These are phyloP conservation scores for Leptothorax acervorum DNA, from an alignment of 2,888 invertebrate species.

Conservation along the genomic window DNA sequence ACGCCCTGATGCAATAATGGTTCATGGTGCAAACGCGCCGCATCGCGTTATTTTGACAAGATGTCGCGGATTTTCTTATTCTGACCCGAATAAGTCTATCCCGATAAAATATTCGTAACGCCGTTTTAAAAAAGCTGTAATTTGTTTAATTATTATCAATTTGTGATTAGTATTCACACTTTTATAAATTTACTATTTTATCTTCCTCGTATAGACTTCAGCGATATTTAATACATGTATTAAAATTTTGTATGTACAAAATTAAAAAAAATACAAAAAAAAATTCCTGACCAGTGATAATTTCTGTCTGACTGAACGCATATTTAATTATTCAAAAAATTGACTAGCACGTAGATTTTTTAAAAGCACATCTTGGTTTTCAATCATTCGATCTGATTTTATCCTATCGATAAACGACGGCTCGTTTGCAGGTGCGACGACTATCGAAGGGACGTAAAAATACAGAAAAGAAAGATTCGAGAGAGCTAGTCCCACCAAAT, in stretches of 20 bases:
- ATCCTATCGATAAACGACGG: background rate
- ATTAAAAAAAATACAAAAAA: background rate
- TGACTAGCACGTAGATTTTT: conserved; percentile 24
- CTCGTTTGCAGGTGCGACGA: background rate
- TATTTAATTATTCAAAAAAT: conserved; percentile 25
- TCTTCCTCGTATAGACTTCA: background rate
- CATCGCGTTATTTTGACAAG: background rate
- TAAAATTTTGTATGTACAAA: conserved; percentile 35
- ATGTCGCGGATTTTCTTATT: background rate
- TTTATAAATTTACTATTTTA: conserved; percentile 21
- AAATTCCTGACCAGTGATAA: background rate
- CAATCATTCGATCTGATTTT: background rate
- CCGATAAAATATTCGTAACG: background rate
- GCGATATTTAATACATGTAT: background rate
- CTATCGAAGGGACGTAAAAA: background rate
- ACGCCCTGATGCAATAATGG: conserved; percentile 4
- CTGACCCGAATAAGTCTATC: background rate
- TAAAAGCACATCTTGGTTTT: conserved; percentile 2
- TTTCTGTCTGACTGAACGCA: conserved; percentile 7
- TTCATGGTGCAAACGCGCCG: background rate
- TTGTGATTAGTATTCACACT: conserved; percentile 7
- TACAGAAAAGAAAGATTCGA: conserved; percentile 19
- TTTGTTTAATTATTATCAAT: background rate
- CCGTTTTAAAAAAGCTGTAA: background rate
- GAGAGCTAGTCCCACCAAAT: conserved; percentile 34